phyloP scores from a whole-genome alignment of 2,888 invertebrate genomes.

The Leistus spinibarbis region DNA sequence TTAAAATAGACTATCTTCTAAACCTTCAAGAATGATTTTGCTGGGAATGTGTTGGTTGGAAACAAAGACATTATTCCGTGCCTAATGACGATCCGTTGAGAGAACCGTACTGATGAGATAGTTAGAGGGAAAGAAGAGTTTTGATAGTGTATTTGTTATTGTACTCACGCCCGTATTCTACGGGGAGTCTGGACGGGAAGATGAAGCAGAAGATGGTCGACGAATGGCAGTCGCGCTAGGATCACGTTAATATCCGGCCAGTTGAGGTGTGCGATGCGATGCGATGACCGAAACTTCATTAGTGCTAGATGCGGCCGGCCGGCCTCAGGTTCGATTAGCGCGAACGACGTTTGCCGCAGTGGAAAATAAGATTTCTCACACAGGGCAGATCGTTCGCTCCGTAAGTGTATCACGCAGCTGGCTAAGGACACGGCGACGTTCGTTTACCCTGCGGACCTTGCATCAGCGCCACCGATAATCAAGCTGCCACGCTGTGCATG shows the following conservation, averaged over 20 bases:
- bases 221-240: neutral
- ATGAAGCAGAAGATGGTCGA: neutral
- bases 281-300: slow-evolving; percentile 22
- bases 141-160: slow-evolving; percentile 9
- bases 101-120: neutral
- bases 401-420: neutral
- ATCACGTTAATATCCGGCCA: slow-evolving; percentile 18
- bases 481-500: neutral
- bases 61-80: neutral
- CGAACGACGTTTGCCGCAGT: slow-evolving; percentile 7
- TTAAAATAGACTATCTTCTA: neutral
- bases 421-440: neutral
- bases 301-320: neutral
- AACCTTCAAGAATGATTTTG: neutral
- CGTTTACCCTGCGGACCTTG: neutral
- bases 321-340: slow-evolving; percentile 15
- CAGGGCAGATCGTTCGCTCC: neutral
- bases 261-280: neutral
- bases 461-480: slow-evolving; percentile 15
- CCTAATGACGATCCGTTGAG: neutral
- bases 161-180: slow-evolving; percentile 15
- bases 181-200: neutral
- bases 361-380: slow-evolving; percentile 55
- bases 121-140: too few species aligned
- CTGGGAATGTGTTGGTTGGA: too few species aligned